phyloP scores from a whole-genome alignment of 2,888 invertebrate species.

The Dinocampus coccinellae region DNA sequence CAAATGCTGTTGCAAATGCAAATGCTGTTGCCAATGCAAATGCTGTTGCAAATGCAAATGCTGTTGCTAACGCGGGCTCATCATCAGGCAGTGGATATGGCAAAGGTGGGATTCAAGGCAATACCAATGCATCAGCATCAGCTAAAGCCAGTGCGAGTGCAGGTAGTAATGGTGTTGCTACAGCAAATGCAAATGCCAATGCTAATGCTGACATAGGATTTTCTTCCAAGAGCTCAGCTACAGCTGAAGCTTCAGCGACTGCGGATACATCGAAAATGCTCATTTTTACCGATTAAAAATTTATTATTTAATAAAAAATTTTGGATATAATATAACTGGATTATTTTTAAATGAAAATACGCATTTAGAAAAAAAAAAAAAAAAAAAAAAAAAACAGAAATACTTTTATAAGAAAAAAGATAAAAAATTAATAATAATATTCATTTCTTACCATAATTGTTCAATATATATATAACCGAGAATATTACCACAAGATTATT shows the following conservation, averaged over 20 bases:
- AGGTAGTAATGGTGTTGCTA: conserved; percentile 38
- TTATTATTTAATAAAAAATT: not conserved
- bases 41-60: conserved; percentile 27
- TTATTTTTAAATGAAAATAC: no score
- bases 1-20: conserved; percentile 23
- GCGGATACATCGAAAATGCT: conserved; percentile 52
- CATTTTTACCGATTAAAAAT: conserved; percentile 49
- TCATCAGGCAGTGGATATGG: conserved; percentile 7
- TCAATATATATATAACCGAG: not conserved
- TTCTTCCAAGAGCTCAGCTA: conserved; percentile 48
- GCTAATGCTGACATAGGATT: conserved; percentile 37
- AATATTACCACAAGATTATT: conserved; percentile 19
- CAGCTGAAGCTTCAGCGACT: conserved; percentile 48
- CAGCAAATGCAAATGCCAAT: conserved; percentile 48
- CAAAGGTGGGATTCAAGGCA: conserved; percentile 27
- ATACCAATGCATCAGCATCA: conserved; percentile 39
- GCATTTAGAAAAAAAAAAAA: no score
- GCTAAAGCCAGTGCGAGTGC: conserved; percentile 47
- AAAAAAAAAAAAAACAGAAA: no score
- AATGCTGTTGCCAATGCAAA: conserved; percentile 32
- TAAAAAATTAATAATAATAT: no score
- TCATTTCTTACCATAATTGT: no score
- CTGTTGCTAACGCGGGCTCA: conserved; percentile 38
- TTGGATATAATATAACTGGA: no score
- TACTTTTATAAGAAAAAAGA: no score